phyloP scores from a whole-genome alignment of 2,113 vertebrate species.

The Chamaea fasciata region DNA sequence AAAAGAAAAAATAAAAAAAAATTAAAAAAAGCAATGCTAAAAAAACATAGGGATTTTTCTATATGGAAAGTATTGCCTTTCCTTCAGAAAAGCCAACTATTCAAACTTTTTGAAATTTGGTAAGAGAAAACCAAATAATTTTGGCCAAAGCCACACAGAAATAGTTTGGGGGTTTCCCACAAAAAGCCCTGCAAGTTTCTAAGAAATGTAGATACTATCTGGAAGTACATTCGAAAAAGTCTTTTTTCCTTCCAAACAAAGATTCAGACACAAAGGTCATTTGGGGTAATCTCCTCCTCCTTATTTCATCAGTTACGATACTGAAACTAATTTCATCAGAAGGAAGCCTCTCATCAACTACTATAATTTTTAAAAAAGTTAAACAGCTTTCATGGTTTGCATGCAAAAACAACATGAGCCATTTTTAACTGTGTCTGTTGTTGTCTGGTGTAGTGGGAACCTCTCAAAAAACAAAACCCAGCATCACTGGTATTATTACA shows the following conservation, averaged over 20 bases:
- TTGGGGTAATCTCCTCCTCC: constrained; percentile 19
- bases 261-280: constrained; percentile 6
- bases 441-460: neutral
- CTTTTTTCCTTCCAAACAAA: constrained; percentile 9
- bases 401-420: neutral
- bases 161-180: constrained; percentile 49
- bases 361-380: neutral
- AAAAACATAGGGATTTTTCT: neutral
- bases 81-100: constrained; percentile 49
- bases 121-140: constrained; percentile 48
- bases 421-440: neutral
- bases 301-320: neutral
- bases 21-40: neutral
- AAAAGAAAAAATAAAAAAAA: too few species aligned
- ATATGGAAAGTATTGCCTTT: constrained; percentile 44
- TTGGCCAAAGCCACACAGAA: constrained; percentile 50
- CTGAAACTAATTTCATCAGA: neutral
- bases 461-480: neutral
- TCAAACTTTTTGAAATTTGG: constrained; percentile 55
- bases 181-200: constrained; percentile 48
- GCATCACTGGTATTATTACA: neutral
- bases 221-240: constrained; percentile 36
- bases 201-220: constrained; percentile 57
- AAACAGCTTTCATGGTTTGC: neutral
- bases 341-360: neutral